phyloP scores from a whole-genome alignment of 2,113 vertebrate species.

The Hydrochoerus hydrochaeris region DNA sequence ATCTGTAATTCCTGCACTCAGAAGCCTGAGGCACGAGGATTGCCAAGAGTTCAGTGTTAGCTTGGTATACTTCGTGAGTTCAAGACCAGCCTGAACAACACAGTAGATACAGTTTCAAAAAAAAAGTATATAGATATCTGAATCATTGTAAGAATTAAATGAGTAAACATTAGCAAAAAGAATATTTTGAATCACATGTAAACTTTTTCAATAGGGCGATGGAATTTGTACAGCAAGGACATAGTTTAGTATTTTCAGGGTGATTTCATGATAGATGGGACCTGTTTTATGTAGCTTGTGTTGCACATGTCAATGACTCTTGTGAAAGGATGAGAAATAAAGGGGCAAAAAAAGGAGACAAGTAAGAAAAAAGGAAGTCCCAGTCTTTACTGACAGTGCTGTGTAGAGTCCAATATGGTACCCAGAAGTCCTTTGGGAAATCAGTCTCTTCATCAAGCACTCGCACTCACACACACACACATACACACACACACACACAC shows the following conservation, averaged over 20 bases:
- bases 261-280: not conserved
- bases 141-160: not conserved
- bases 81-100: not conserved
- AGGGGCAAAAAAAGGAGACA: not conserved
- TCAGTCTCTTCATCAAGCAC: not conserved
- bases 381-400: not conserved
- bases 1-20: not conserved
- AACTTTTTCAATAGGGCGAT: not conserved
- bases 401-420: fast-evolving
- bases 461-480: not conserved
- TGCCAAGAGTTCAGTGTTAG: not conserved
- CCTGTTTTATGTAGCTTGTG: not conserved
- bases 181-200: not conserved
- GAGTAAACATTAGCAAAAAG: not conserved
- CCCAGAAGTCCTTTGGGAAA: not conserved
- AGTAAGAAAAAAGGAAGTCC: not conserved
- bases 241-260: not conserved
- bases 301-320: not conserved
- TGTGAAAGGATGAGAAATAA: fast-evolving
- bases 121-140: not conserved
- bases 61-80: not conserved
- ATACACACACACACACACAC: not conserved
- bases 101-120: not conserved
- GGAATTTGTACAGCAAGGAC: not conserved
- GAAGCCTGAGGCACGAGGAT: not conserved